Evolutionary conservation across 2,797 vertebrate genomes (phyloP), one percentile per base, ranked within the genome.

Genomic region (Parauchenoglanis ngamensis): DNA sequence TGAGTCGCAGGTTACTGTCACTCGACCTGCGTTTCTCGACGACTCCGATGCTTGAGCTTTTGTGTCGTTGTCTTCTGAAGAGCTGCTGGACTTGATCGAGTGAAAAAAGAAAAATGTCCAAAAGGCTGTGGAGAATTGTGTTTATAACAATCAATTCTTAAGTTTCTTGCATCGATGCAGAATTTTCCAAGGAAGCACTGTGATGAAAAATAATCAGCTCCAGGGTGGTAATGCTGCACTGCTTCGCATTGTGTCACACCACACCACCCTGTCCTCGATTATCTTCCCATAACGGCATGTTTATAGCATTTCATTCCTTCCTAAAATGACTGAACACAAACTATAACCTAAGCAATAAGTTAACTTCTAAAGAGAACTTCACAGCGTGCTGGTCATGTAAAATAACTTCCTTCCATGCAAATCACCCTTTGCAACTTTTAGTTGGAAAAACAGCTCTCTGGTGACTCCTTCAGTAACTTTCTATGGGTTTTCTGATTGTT

Each of bases 401-500:
- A 89, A 72, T 82, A 85, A 78, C 76, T 81, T 85, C 61, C 73
- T 77, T 85, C 68, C 81, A 84, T 65, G 81, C 88, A 84, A 85
- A 86, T 73, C 77, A 85, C 77, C 23, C 79, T 83, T 35, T 61
- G 92, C 91, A 90, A 92, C 92, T 95, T 87, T 93, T 94, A 52
- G 94, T 89, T 91, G 91, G 88, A 92, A 95, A 40, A 94, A 94
- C 92, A 92, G 92, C 85, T 81, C 92, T 93, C 93, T 0, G 87
- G 93, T 89, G 92, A 91, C 92, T 54, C 87, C 92, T 94, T 94
- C 90, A 88, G 94, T 93, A 94, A 95, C 94, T 94, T 94, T 93
- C 92, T 88, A 92, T 92, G 92, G 93, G 91, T 95, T 94, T 95
- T 94, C 94, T 90, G 92, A 92, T 93, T 93, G 94, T 93, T 76